phyloP scores from a whole-genome alignment of 2,797 vertebrate genomes.

The Cyclura pinguis region DNA sequence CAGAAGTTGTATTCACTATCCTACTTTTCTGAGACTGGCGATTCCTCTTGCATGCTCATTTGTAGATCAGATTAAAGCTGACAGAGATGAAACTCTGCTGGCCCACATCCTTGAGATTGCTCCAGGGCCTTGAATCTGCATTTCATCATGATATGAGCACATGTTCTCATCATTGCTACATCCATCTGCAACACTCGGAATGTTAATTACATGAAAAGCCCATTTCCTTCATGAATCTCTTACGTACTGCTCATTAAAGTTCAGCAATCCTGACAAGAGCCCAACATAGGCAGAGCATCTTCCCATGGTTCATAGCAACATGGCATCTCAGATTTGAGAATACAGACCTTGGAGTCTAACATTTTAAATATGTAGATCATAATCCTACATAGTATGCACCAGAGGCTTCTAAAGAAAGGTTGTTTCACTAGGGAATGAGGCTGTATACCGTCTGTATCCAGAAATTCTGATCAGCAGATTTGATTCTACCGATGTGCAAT shows the following conservation, averaged over 20 bases:
- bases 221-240: conserved; percentile 81
- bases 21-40: conserved; percentile 62
- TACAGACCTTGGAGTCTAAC: conserved; percentile 34
- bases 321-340: conserved; percentile 8
- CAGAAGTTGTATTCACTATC: conserved; percentile 51
- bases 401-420: neutral
- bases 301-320: conserved; percentile 54
- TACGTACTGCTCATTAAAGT: conserved; percentile 82
- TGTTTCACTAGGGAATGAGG: conserved; percentile 10
- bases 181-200: conserved; percentile 78
- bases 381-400: neutral
- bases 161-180: conserved; percentile 81
- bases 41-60: conserved; percentile 62
- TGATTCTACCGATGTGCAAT: conserved; percentile 44
- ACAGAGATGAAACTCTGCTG: conserved; percentile 80
- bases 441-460: conserved; percentile 16
- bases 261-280: conserved; percentile 72
- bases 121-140: conserved; percentile 83
- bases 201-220: conserved; percentile 83
- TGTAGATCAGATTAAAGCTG: conserved; percentile 82
- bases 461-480: conserved; percentile 54
- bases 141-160: conserved; percentile 83
- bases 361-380: conserved; percentile 13
- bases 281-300: conserved; percentile 66
- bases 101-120: conserved; percentile 83